These are phyloP conservation scores for Heliconius sara DNA, from an alignment of 2,888 invertebrate genomes.

Conservation along the genomic window DNA sequence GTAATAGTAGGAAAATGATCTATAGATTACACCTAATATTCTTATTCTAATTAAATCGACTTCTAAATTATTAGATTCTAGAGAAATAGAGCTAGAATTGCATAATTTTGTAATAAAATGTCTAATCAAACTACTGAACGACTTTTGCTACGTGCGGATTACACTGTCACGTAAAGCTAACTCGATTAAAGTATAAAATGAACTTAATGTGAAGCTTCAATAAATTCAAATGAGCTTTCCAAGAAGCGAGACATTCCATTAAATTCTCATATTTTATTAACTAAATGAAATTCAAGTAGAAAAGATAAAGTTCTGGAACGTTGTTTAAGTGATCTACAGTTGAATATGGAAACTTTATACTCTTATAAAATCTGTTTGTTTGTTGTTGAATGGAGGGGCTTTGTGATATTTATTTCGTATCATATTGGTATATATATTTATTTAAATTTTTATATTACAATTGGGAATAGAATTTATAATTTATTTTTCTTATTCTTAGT, in stretches of 20 bases:
- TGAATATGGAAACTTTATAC: background rate
- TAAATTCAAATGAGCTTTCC: slow-evolving; percentile 18
- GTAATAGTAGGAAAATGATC: background rate
- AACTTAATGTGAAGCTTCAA: slow-evolving; percentile 3
- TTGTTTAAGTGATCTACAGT: background rate
- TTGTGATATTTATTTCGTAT: background rate
- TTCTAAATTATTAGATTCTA: background rate
- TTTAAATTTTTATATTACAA: background rate
- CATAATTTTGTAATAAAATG: background rate
- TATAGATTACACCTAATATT: background rate
- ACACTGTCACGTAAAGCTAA: background rate
- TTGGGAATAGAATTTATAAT: background rate
- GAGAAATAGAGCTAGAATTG: background rate
- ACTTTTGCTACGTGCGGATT: slow-evolving; percentile 7
- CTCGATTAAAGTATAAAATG: background rate
- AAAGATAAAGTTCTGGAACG: slow-evolving; percentile 6
- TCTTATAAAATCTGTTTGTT: slow-evolving; percentile 1
- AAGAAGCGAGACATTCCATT: slow-evolving; percentile 11
- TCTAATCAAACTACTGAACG: background rate
- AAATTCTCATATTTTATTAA: slow-evolving; percentile 8
- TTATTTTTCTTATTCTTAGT: background rate
- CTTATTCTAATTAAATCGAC: background rate
- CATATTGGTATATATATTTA: no score
- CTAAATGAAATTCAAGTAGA: slow-evolving; percentile 2
- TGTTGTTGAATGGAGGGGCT: background rate